These are phyloP conservation scores for Ormyrus thymus DNA, from an alignment of 2,888 invertebrate genomes.

Conservation along the genomic window DNA sequence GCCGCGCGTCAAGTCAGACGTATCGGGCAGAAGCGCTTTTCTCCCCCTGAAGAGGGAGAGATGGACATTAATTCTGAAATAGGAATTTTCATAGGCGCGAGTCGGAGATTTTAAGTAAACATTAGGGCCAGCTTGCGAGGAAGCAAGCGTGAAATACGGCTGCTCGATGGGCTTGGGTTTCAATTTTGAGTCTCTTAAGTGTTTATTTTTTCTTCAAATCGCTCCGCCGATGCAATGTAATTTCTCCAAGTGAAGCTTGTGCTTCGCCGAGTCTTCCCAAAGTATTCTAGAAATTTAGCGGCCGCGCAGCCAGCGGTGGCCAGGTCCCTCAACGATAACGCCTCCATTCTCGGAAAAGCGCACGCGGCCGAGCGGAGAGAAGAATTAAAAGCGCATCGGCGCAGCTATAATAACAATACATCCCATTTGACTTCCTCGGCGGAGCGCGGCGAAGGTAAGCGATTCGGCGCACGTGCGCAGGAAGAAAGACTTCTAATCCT, in stretches of 20 bases:
- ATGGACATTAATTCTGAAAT: slow-evolving; percentile 40
- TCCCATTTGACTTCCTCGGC: slow-evolving; percentile 33
- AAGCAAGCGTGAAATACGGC: slow-evolving; percentile 35
- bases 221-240: too few relatives aligned
- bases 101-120: slow-evolving; percentile 50
- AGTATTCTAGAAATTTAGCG: too few relatives aligned
- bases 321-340: too few relatives aligned
- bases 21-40: background rate
- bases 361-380: background rate
- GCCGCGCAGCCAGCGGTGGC: too few relatives aligned
- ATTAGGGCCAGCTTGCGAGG: slow-evolving; percentile 22
- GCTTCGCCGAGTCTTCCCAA: too few relatives aligned
- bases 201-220: too few relatives aligned
- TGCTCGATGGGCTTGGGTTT: slow-evolving; percentile 6
- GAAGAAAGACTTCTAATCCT: slow-evolving; percentile 44
- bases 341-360: slow-evolving; percentile 17
- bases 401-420: slow-evolving; percentile 31
- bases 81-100: slow-evolving; percentile 36
- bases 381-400: slow-evolving; percentile 41
- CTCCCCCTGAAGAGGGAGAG: slow-evolving; percentile 24
- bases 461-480: slow-evolving; percentile 37
- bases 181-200: slow-evolving; percentile 22
- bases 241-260: too few relatives aligned
- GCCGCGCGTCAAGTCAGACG: slow-evolving; percentile 44
- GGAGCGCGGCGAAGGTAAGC: background rate